Evolutionary conservation across 1,140 invertebrate species (phyloP).

Genomic region (Globodera ellingtonae): DNA sequence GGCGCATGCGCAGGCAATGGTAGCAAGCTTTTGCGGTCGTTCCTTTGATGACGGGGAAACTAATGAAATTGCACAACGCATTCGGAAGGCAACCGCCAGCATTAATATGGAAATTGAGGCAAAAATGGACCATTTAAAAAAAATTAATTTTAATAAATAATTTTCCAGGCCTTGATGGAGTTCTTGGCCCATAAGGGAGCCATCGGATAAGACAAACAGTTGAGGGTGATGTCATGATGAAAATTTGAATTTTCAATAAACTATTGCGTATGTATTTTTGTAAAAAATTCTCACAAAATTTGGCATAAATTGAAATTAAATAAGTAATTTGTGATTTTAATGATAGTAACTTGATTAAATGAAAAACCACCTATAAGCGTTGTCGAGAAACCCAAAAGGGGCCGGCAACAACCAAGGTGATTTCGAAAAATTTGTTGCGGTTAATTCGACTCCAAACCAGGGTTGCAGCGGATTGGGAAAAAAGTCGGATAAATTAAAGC

Average conservation of each 20-base stretch:
- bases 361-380: too few relatives aligned
- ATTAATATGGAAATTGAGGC: conserved; percentile 64
- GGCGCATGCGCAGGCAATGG: conserved; percentile 65
- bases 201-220: background rate
- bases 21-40: conserved; percentile 64
- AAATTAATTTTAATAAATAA: background rate
- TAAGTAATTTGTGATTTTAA: too few relatives aligned
- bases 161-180: conserved; percentile 52
- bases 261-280: too few relatives aligned
- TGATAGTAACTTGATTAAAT: too few relatives aligned
- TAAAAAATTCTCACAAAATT: too few relatives aligned
- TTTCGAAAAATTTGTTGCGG: too few relatives aligned
- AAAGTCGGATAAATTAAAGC: too few relatives aligned
- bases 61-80: conserved; percentile 65
- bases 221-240: background rate
- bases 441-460: too few relatives aligned
- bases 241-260: background rate
- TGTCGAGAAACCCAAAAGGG: too few relatives aligned
- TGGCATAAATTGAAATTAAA: too few relatives aligned
- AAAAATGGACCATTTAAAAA: background rate
- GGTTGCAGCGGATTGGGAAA: too few relatives aligned
- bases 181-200: conserved; percentile 65
- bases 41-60: conserved; percentile 65
- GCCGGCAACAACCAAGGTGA: too few relatives aligned
- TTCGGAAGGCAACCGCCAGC: conserved; percentile 62